Conservation (phyloP, 1,140 invertebrate species). For the Listronotus oregonensis region DNA sequence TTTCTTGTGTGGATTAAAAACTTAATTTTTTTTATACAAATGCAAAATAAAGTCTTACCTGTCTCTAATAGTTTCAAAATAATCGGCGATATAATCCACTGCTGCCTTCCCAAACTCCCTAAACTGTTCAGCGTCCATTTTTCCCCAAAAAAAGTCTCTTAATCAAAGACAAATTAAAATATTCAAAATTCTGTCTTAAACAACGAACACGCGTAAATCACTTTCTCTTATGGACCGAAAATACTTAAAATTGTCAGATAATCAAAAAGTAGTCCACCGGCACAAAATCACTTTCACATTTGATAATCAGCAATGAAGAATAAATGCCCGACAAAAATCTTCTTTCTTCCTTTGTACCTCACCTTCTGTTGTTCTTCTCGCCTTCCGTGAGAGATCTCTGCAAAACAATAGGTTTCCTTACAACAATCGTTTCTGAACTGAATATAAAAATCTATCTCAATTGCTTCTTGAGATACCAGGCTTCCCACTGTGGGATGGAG, state of each 20-base stretch:
- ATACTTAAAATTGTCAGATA: slow-evolving; percentile 9
- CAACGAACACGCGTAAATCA: slow-evolving; percentile 9
- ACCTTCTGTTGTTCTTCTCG: no score
- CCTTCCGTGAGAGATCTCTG: no score
- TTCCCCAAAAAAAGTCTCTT: background rate
- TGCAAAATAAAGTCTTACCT: slow-evolving; percentile 58
- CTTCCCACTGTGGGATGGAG: no score
- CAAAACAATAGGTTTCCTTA: no score
- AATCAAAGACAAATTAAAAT: background rate
- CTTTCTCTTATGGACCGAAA: slow-evolving; percentile 15
- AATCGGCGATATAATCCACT: slow-evolving; percentile 80
- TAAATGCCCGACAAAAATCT: background rate
- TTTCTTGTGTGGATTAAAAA: no score
- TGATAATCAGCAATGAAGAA: background rate
- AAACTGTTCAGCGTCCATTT: slow-evolving; percentile 74
- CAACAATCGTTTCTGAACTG: no score
- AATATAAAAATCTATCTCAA: no score
- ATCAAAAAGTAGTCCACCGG: slow-evolving; percentile 16
- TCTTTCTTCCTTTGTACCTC: no score
- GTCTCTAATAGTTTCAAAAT: slow-evolving; percentile 74
- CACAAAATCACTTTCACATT: slow-evolving; percentile 21
- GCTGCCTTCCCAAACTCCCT: slow-evolving; percentile 74
- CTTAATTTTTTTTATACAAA: no score
- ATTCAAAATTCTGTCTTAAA: background rate
- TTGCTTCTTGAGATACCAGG: no score